Conservation (phyloP, 2,888 invertebrate species). For the Cynaeus angustus region DNA sequence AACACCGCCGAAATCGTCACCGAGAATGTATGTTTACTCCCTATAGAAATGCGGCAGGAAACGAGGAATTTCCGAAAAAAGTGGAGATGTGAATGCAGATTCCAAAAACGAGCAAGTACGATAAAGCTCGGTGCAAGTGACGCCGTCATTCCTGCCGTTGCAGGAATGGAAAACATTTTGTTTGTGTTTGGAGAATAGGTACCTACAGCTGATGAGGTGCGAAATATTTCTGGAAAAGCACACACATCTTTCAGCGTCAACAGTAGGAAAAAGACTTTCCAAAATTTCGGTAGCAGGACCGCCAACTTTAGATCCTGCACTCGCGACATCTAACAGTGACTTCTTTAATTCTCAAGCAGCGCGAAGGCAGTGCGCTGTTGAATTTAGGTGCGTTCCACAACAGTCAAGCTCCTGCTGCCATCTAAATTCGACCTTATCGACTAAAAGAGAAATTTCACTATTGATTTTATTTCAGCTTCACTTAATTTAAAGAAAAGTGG, state of each 20-base stretch:
- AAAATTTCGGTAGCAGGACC: background rate
- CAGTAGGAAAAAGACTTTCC: too few species aligned
- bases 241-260: too few species aligned
- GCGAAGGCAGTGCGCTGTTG: conserved; percentile 23
- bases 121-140: too few species aligned
- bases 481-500: conserved; percentile 24
- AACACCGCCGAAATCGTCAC: conserved; percentile 40
- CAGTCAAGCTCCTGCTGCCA: conserved; percentile 38
- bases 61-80: background rate
- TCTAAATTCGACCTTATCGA: conserved; percentile 18
- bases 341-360: conserved; percentile 5
- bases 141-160: too few species aligned
- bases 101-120: too few species aligned
- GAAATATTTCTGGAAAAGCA: too few species aligned
- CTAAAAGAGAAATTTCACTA: conserved; percentile 19
- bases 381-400: conserved; percentile 3
- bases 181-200: too few species aligned
- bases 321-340: conserved; percentile 26
- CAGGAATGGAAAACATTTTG: too few species aligned
- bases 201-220: too few species aligned
- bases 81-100: too few species aligned
- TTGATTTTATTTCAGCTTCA: conserved; percentile 14
- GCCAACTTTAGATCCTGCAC: background rate
- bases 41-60: background rate
- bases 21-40: conserved; percentile 26